Conservation (phyloP, 2,797 vertebrate genomes). For the Tinamus major region DNA sequence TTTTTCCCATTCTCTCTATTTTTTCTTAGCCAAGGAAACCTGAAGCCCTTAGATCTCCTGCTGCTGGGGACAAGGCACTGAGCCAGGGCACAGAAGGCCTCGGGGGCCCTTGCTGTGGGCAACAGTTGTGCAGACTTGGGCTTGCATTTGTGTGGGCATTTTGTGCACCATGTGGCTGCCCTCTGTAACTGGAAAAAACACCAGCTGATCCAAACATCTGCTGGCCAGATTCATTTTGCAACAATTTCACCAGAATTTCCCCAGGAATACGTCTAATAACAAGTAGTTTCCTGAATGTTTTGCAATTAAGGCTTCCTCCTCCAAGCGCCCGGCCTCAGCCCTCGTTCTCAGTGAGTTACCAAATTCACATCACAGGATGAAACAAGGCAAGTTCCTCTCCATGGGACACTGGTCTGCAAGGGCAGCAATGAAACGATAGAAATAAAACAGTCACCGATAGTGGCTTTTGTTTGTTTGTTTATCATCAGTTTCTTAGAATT, state of each 20-base stretch:
- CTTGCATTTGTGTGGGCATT: fast-evolving
- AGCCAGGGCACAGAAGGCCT: too few species aligned
- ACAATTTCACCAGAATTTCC: background rate
- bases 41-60: background rate
- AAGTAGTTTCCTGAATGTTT: background rate
- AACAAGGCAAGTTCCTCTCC: background rate
- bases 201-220: too few species aligned
- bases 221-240: background rate
- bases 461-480: background rate
- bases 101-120: too few species aligned
- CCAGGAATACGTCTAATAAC: background rate
- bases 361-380: background rate
- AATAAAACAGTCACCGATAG: background rate
- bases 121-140: fast-evolving
- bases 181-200: background rate
- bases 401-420: background rate
- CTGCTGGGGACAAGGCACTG: background rate
- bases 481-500: background rate
- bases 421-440: background rate
- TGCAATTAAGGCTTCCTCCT: background rate
- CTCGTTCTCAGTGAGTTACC: background rate
- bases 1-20: background rate
- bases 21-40: background rate
- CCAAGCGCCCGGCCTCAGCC: background rate
- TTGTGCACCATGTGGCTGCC: fast-evolving